Evolutionary conservation across 2,797 vertebrate genomes (phyloP), one percentile per base, ranked within the genome.

Genomic region (Semaprochilodus insignis): DNA sequence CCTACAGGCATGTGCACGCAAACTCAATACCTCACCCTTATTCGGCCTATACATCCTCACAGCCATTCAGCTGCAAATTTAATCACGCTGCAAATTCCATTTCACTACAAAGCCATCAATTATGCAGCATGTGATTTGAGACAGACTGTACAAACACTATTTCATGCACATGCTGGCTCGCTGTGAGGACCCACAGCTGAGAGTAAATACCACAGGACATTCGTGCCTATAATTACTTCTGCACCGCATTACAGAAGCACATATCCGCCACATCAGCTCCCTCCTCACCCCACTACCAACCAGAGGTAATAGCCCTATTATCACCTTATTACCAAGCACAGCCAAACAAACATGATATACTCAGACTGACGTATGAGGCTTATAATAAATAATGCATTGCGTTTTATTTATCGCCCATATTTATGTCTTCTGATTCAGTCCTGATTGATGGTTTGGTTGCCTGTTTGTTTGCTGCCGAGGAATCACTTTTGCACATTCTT

Each of bases 141-240:
- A 54, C 48, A 73, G 70, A 54, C n/a, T 52, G 48, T 17, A 71
- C 69, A 71, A 71, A 71, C 40, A 36, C 66, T 5, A 51, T 69
- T 69, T 69, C 66, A 69, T 69, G 19, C 34, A 44, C 17, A 19
- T 23, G 34, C 66, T 69, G 66, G 44, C 13, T 72, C 23, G 6
- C n/a, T 72, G 5, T 25, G 25, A 25, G 44, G 23, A 55, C 25
- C 25, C 19, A 54, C 51, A 55, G 25, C 51, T 17, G 69, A 72
- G 21, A 25, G 57, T 5, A 69, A 69, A 21, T 13, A 36, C 14
- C 27, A 69, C 66, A 44, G 36, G 34, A 69, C 25, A 6, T 13
- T n/a, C 21, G 34, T 67, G 65, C 4, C 17, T 67, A 7, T 66
- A 34, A 23, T 66, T 44, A 8, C 40, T 21, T 44, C 21, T 4